phyloP scores from a whole-genome alignment of 2,888 invertebrate genomes.

The Eupithecia abbreviata region DNA sequence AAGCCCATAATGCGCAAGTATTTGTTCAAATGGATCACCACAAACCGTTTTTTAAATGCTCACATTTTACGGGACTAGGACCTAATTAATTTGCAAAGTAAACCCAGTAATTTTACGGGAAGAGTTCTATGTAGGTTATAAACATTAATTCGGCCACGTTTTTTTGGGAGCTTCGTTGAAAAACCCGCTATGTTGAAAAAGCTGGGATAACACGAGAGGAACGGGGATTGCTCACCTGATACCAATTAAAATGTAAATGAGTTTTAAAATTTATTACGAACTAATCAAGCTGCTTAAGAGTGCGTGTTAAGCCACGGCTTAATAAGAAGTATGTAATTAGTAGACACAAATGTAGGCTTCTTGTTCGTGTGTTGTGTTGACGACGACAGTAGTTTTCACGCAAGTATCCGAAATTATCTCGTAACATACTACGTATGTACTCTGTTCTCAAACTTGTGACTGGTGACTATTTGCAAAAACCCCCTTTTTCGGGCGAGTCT shows the following conservation, averaged over 20 bases:
- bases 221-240: slow-evolving; percentile 38
- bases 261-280: slow-evolving; percentile 43
- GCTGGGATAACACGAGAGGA: slow-evolving; percentile 35
- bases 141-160: slow-evolving; percentile 35
- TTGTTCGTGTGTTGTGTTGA: background rate
- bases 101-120: slow-evolving; percentile 28
- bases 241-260: slow-evolving; percentile 46
- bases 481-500: background rate
- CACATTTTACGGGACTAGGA: slow-evolving; percentile 15
- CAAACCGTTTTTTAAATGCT: slow-evolving; percentile 20
- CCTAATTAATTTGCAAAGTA: slow-evolving; percentile 33
- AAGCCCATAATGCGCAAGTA: slow-evolving; percentile 5
- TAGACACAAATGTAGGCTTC: background rate
- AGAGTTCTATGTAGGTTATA: slow-evolving; percentile 28
- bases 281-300: slow-evolving; percentile 40
- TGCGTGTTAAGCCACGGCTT: slow-evolving; percentile 3
- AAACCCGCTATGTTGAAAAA: slow-evolving; percentile 11
- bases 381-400: background rate
- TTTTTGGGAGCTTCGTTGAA: slow-evolving; percentile 21
- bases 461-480: too few relatives aligned
- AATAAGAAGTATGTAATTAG: background rate
- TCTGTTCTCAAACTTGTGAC: too few relatives aligned
- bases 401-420: background rate
- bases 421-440: background rate
- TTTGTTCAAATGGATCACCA: slow-evolving; percentile 17